Conservation (phyloP, 2,797 vertebrate species). For the Allobates femoralis region DNA sequence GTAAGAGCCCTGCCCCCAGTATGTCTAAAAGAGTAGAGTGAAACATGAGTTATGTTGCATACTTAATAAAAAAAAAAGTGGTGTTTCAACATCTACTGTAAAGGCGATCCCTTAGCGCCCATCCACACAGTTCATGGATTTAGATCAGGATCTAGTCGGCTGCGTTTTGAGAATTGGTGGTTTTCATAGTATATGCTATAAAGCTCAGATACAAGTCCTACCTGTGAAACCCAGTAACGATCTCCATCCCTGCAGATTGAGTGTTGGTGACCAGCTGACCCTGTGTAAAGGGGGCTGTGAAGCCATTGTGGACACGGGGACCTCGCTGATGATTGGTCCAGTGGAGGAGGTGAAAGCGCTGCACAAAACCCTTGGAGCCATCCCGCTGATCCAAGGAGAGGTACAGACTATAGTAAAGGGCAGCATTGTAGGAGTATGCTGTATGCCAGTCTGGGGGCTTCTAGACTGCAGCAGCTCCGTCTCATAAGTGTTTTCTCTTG, state of each 20-base stretch:
- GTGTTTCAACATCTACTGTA: no score
- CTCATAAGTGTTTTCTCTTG: constrained; percentile 20
- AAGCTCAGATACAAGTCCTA: no score
- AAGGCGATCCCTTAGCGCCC: no score
- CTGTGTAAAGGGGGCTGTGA: constrained; percentile 89
- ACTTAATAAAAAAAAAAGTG: no score
- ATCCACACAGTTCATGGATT: no score
- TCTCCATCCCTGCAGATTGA: constrained; percentile 74
- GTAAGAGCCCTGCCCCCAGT: no score
- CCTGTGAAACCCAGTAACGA: background rate
- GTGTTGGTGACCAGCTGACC: constrained; percentile 73
- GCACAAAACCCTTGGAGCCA: constrained; percentile 91
- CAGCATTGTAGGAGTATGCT: background rate
- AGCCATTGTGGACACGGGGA: constrained; percentile 94
- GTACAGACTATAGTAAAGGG: no score
- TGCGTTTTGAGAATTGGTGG: no score
- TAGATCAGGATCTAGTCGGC: no score
- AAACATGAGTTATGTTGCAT: no score
- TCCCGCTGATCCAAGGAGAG: constrained; percentile 92
- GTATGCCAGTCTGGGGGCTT: background rate
- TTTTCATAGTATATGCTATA: no score
- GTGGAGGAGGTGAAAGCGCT: constrained; percentile 82
- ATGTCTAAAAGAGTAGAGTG: no score
- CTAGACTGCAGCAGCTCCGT: background rate
- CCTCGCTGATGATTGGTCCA: constrained; percentile 92